Conservation (phyloP, 1,140 invertebrate species). For the Condylostylus longicornis region DNA sequence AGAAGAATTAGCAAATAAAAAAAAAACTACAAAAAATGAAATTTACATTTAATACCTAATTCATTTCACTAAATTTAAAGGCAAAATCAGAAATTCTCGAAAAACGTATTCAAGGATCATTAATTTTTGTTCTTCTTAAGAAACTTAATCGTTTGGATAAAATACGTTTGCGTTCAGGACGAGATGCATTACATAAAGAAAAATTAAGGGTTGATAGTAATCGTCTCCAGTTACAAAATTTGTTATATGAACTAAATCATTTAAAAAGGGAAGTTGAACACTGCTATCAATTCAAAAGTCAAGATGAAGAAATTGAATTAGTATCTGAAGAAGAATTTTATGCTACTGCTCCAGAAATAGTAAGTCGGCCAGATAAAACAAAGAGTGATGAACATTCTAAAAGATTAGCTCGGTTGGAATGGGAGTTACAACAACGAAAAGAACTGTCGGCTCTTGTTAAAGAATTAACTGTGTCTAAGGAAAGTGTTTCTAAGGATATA, state of each 20-base stretch:
- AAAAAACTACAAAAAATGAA: no score
- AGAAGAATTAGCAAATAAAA: no score
- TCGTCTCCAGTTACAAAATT: constrained; percentile 82
- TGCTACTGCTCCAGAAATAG: constrained; percentile 55
- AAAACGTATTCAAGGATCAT: constrained; percentile 50
- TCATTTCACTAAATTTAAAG: no score
- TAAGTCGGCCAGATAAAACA: constrained; percentile 48
- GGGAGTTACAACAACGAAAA: constrained; percentile 82
- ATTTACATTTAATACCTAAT: no score
- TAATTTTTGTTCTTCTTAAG: constrained; percentile 65
- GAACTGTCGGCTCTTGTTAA: constrained; percentile 62
- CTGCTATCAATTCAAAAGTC: constrained; percentile 87
- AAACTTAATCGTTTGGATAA: constrained; percentile 85
- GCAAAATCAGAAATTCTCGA: constrained; percentile 38
- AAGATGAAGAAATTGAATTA: constrained; percentile 84
- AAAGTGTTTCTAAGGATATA: constrained; percentile 58
- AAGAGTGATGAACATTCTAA: constrained; percentile 55
- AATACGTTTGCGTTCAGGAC: constrained; percentile 60
- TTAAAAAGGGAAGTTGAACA: constrained; percentile 85
- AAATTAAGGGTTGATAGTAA: constrained; percentile 79
- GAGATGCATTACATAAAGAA: constrained; percentile 60
- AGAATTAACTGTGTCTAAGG: constrained; percentile 59
- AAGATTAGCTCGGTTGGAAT: constrained; percentile 74
- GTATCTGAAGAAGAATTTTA: constrained; percentile 76
- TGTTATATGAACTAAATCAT: constrained; percentile 90